A percentile compares a stretch with the other conserved stretches of the same genome.
Conservation (phyloP, 2,113 vertebrate species). For the Micronycteris hirsuta region DNA sequence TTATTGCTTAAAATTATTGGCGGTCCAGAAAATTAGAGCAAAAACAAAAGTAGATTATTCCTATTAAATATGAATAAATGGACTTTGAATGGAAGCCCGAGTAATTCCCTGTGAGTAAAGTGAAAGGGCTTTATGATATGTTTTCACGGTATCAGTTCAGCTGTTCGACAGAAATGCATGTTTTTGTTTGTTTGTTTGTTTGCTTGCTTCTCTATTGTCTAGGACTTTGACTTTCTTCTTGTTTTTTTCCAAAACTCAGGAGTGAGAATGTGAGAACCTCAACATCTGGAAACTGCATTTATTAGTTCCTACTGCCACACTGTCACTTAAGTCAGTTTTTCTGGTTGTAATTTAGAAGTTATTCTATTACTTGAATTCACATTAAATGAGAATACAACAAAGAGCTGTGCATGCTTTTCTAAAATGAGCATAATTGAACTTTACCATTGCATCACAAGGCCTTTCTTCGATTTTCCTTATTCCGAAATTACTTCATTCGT, state of each 20-base stretch:
- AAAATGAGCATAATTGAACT: neutral
- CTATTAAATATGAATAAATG: neutral
- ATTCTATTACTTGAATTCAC: neutral
- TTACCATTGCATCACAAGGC: rapidly evolving
- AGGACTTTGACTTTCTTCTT: neutral
- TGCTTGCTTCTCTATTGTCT: neutral
- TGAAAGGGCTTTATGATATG: neutral
- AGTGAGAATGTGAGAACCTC: neutral
- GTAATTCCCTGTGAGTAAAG: neutral
- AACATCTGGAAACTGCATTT: neutral
- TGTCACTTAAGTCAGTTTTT: neutral
- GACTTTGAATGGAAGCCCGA: neutral
- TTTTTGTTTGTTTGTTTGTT: neutral
- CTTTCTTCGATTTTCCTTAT: neutral
- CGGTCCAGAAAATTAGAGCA: neutral
- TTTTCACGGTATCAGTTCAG: neutral
- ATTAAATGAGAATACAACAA: neutral
- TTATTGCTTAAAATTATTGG: neutral
- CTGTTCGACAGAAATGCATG: neutral
- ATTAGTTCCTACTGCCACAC: neutral
- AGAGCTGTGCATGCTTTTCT: neutral
- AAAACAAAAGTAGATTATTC: neutral
- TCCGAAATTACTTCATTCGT: neutral
- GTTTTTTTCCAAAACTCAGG: neutral
- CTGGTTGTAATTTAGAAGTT: neutral